Base-by-base conservation (phyloP, 2,113 vertebrate genomes). In the Agapornis roseicollis region DNA sequence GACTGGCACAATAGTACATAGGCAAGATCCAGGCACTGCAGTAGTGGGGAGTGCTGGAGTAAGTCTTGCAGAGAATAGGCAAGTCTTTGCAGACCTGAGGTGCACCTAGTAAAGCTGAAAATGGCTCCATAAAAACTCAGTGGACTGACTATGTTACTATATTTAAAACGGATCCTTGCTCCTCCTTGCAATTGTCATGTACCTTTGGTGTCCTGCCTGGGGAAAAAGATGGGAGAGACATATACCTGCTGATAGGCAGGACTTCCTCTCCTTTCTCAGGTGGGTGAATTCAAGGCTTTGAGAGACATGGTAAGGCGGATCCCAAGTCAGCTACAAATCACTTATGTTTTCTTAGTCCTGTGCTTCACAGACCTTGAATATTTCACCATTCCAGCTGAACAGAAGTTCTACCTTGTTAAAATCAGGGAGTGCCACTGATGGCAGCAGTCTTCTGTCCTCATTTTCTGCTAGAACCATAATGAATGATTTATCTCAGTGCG, bases 341-440 rank as follows among this genome's bases (percentile, higher is more conserved):
- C 69, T 93, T 83, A 72, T 41, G 22, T 63, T 73, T 85, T 63
- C 79, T 71, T 50, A 49, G 46, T 61, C 58, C 53, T 77, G 28
- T 49, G 58, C 61, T 80, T 93, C 72, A 37, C 46, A 94, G 81
- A 90, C 74, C 78, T 89, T 11, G 7, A 85, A 85, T 88, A 93
- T 88, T 93, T 85, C 68, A 85, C 72, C 3, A 7, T 88, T 95
- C 63, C 88, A 93, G 50, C 68, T 78, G 89, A 95, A 93, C 56
- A 80, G 53, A 63, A 93, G 64, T 88, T 93, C 85, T 93, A 89
- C 79, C 85, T 94, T 95, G 79, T 95, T 96, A 93, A 94, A 96
- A 83, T 65, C 76, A 83, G 88, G 74, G 85, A 95, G 58, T 63
- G 71, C 41, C 49, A 50, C 63, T 77, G 77, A 72, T 77, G 68